A percentile compares a stretch with the other conserved stretches of the same genome.
These are phyloP conservation scores for Tetramorium bicarinatum DNA, from an alignment of 2,888 invertebrate species.

Conservation along the genomic window DNA sequence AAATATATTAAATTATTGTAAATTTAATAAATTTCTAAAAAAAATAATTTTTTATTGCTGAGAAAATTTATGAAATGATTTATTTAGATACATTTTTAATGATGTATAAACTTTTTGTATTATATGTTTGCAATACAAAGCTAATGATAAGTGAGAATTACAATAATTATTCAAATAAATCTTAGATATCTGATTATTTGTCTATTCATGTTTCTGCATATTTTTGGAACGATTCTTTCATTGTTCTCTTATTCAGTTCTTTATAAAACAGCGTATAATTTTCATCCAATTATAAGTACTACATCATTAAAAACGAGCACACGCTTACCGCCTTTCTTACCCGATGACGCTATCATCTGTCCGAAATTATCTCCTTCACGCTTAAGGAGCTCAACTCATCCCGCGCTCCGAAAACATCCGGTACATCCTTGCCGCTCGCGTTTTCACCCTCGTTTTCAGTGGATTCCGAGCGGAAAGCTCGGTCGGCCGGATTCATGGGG, in stretches of 20 bases:
- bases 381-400: conserved; percentile 45
- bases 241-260: background rate
- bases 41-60: background rate
- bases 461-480: conserved; percentile 55
- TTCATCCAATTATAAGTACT: conserved; percentile 25
- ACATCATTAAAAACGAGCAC: conserved; percentile 44
- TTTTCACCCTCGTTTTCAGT: conserved; percentile 59
- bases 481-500: conserved; percentile 64
- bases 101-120: background rate
- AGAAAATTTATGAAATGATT: background rate
- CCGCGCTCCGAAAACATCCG: conserved; percentile 26
- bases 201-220: conserved; percentile 6
- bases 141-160: background rate
- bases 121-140: background rate
- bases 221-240: background rate
- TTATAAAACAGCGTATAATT: conserved; percentile 10
- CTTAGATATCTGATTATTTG: background rate
- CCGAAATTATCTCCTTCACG: conserved; percentile 48
- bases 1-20: background rate
- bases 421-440: conserved; percentile 46
- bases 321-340: conserved; percentile 38
- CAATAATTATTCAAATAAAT: background rate
- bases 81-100: background rate
- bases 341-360: conserved; percentile 44
- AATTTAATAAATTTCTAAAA: background rate